These are phyloP conservation scores for Lucinisca nassula DNA, from an alignment of 2,888 invertebrate genomes.

Conservation along the genomic window DNA sequence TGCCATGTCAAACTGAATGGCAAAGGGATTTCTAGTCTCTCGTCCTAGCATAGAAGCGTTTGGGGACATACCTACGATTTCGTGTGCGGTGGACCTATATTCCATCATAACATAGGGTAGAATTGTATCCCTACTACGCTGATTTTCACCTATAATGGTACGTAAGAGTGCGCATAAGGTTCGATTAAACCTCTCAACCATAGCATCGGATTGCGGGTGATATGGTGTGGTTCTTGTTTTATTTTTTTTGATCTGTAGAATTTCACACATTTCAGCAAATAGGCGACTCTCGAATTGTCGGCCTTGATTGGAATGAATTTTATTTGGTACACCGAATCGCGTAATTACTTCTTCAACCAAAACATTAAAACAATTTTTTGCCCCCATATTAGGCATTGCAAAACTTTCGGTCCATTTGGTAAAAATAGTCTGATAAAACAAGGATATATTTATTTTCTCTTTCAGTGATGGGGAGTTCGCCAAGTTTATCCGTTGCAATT, in stretches of 20 bases:
- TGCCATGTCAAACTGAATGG: background rate
- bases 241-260: conserved; percentile 37
- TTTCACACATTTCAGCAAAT: conserved; percentile 14
- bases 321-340: conserved; percentile 4
- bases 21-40: background rate
- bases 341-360: conserved; percentile 34
- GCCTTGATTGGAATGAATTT: conserved; percentile 32
- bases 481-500: conserved; percentile 43
- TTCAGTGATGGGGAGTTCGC: conserved; percentile 41
- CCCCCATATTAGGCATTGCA: conserved; percentile 41
- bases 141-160: conserved; percentile 19
- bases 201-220: too few relatives aligned
- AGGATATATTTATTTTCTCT: conserved; percentile 43
- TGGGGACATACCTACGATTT: background rate
- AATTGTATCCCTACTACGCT: conserved; percentile 47
- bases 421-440: conserved; percentile 40
- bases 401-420: conserved; percentile 54
- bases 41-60: background rate
- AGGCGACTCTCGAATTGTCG: conserved; percentile 9
- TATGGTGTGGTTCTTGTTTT: conserved; percentile 48
- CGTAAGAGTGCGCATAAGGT: conserved; percentile 44
- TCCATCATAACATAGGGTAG: conserved; percentile 61
- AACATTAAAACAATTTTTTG: conserved; percentile 19
- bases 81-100: conserved; percentile 42
- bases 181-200: conserved; percentile 62